Evolutionary conservation across 2,888 invertebrate genomes (phyloP), one percentile per base, ranked within the genome.

Genomic region (Hermodice carunculata): DNA sequence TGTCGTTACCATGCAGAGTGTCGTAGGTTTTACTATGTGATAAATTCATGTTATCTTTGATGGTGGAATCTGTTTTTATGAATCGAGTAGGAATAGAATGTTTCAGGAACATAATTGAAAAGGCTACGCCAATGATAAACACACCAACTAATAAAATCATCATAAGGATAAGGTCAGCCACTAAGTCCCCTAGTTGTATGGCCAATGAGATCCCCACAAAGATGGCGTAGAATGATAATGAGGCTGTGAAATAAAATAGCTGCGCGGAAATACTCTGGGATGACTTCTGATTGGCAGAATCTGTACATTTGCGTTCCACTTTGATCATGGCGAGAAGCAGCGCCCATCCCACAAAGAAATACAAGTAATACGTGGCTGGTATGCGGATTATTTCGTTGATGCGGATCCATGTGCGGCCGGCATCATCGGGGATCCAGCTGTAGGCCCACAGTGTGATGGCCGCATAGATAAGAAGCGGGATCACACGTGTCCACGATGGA

Each of bases 361-460:
- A 44, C 14, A 65, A 42, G 54, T 68, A 68, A 48, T 62, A 66
- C 29, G 61, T 43, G 40, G 58, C 66, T 11, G 72, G 72, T n/a
- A 74, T 70, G 26, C 62, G 40, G 34, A 74, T 59, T 1, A 74
- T 61, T 44, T 74, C 74, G 14, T 40, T 43, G 37, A 74, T 58
- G 14, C 74, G 37, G 2, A 69, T 62, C 49, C 54, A 74, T 6
- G 48, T 42, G 19, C 49, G 44, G 34, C 74, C 74, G 6, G 66
- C 11, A 11, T 17, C 46, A 43, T 73, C 70, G 24, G 66, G 70
- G 22, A 74, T 68, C 62, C 64, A 67, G 48, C 69, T 69, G 67
- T 71, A 73, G 42, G 56, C 46, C 32, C 56, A 62, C 1, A 73
- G 28, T 17, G 48, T 56, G 5, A 71, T 40, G 14, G 52, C 71